Evolutionary conservation across 2,113 vertebrate genomes (phyloP).

Genomic region (Gambusia affinis): DNA sequence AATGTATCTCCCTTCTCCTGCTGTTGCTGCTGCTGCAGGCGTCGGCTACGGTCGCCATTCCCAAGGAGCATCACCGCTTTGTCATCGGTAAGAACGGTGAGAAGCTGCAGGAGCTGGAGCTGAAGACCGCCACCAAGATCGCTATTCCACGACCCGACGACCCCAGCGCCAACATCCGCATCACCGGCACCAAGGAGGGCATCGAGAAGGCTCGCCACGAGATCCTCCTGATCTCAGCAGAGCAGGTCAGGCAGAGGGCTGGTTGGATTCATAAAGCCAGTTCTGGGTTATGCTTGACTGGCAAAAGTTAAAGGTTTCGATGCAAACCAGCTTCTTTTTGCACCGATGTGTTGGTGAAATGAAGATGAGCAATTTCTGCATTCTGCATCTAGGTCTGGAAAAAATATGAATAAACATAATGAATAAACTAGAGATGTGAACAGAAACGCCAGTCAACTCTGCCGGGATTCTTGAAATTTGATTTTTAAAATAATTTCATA

Average conservation of each 20-base stretch:
- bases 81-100: conserved; percentile 83
- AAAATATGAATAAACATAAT: background rate
- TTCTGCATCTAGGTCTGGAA: background rate
- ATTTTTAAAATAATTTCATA: no score
- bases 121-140: conserved; percentile 83
- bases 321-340: no score
- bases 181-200: conserved; percentile 81
- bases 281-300: background rate
- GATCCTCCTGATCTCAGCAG: conserved; percentile 81
- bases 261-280: background rate
- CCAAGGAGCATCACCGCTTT: conserved; percentile 83
- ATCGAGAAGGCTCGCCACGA: conserved; percentile 83
- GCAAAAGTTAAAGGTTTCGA: no score
- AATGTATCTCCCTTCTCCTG: background rate
- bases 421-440: no score
- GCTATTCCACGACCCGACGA: conserved; percentile 80
- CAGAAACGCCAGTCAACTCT: no score
- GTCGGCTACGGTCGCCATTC: conserved; percentile 79
- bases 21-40: conserved; percentile 44
- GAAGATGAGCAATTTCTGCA: background rate
- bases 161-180: conserved; percentile 79
- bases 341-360: background rate
- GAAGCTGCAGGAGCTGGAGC: conserved; percentile 83
- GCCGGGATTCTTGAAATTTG: no score
- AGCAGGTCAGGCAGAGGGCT: conserved; percentile 72